A percentile compares a stretch with the other conserved stretches of the same genome.
Conservation (phyloP, 2,113 vertebrate genomes). For the Hippolais icterina region DNA sequence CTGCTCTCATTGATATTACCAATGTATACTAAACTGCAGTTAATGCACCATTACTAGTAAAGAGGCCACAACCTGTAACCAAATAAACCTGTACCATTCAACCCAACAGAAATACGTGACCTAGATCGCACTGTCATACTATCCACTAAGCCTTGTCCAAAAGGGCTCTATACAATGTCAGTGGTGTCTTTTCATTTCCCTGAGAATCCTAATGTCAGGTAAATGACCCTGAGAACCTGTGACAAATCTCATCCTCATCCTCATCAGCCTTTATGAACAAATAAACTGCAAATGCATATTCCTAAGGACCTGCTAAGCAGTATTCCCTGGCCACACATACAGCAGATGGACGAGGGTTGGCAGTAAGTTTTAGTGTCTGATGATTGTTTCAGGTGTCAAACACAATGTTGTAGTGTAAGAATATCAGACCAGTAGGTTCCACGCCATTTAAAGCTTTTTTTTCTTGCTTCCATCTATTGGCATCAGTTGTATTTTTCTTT, state of each 20-base stretch:
- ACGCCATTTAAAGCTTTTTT: background rate
- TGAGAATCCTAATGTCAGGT: background rate
- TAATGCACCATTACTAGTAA: background rate
- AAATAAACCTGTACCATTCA: background rate
- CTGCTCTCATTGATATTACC: background rate
- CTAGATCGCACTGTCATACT: background rate
- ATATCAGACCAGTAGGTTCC: background rate
- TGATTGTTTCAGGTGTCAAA: background rate
- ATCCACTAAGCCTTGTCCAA: background rate
- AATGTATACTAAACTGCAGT: background rate
- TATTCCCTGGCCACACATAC: background rate
- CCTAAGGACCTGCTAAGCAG: background rate
- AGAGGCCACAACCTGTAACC: background rate
- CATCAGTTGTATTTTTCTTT: background rate
- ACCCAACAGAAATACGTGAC: background rate
- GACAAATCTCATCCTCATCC: background rate
- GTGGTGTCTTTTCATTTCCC: background rate
- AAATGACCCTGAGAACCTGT: background rate
- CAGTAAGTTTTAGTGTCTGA: background rate
- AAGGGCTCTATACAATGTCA: background rate
- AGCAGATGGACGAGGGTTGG: background rate
- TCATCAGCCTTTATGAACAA: background rate
- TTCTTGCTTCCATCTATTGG: background rate
- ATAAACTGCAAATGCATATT: background rate
- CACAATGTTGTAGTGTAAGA: background rate